A percentile compares a stretch with the other conserved stretches of the same genome.
Conservation (phyloP, 2,797 vertebrate species). For the Lerista edwardsae region DNA sequence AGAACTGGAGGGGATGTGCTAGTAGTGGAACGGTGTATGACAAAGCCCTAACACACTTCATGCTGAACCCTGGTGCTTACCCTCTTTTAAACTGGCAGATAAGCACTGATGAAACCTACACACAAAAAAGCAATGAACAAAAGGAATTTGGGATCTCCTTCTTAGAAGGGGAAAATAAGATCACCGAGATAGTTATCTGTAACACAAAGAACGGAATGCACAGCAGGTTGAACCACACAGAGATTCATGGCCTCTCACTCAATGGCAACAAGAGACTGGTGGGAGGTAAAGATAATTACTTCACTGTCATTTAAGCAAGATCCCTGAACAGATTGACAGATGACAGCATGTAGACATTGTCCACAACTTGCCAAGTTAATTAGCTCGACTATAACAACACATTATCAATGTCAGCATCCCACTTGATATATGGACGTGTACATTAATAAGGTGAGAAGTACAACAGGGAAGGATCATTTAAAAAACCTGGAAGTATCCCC, state of each 20-base stretch:
- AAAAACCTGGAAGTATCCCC: not conserved
- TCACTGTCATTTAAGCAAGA: not conserved
- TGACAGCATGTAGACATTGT: not conserved
- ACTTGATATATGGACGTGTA: slow-evolving; percentile 21
- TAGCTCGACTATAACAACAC: slow-evolving; percentile 33
- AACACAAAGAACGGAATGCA: not conserved
- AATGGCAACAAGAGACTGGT: slow-evolving; percentile 9
- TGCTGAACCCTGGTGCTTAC: no score
- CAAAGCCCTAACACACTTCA: no score
- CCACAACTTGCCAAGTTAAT: slow-evolving; percentile 19
- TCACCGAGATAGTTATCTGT: not conserved
- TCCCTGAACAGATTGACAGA: slow-evolving; percentile 12
- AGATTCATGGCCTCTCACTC: slow-evolving; percentile 8
- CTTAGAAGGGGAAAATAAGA: not conserved
- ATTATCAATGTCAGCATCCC: slow-evolving; percentile 1
- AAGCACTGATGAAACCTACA: not conserved
- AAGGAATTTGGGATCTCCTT: not conserved
- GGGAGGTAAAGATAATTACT: not conserved
- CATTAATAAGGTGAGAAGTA: slow-evolving; percentile 33
- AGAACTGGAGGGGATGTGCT: no score
- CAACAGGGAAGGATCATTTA: slow-evolving; percentile 23
- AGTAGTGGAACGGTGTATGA: no score
- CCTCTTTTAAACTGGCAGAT: not conserved
- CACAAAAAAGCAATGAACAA: not conserved
- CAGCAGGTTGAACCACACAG: not conserved